Base-by-base conservation (phyloP, 2,888 invertebrate species). In the Dynastes maya region DNA sequence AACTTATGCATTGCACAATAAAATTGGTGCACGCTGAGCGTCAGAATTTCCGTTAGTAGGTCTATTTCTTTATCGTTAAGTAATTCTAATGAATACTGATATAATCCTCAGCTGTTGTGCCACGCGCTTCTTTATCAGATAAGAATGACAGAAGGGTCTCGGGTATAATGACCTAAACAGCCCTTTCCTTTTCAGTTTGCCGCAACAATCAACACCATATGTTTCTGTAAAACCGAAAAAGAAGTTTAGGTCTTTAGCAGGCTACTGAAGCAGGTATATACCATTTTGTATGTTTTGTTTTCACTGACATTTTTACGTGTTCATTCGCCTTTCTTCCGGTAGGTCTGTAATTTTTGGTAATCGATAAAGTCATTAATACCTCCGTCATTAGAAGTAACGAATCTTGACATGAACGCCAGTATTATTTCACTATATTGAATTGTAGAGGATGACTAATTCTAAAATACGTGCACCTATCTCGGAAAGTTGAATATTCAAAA, bases 71-170 rank as follows among this genome's bases (percentile, higher is more conserved):
- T 72, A 61, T 45, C 72, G 72, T 40, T 72, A 58, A 55, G 13
- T 72, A 58, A 55, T 72, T 58, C 58, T 58, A 72, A 72, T 72
- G 72, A 72, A 29, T 40, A 40, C 40, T 40, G 74, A 68, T 55
- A 58, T 76, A 55, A 77, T 70, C 63, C 51, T 79, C 79, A 79
- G 79, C 79, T 79, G 79, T 81, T 79, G 77, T 67, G 80, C 77
- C 78, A 79, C 78, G 53, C 79, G 81, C 58, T 79, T 72, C 80
- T 78, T 77, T 79, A 80, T 80, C 79, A 80, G 81, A 81, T 81
- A 82, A 81, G 79, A 77, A 78, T 71, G 71, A 78, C 77, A 78
- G 71, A 78, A 77, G 80, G 80, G 80, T 74, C 70, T 64, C 79
- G 78, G 55, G 63, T 63, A 77, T 77, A 77, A 77, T 77, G 68